phyloP scores from a whole-genome alignment of 2,113 vertebrate genomes.

The Pterocles burchelli region DNA sequence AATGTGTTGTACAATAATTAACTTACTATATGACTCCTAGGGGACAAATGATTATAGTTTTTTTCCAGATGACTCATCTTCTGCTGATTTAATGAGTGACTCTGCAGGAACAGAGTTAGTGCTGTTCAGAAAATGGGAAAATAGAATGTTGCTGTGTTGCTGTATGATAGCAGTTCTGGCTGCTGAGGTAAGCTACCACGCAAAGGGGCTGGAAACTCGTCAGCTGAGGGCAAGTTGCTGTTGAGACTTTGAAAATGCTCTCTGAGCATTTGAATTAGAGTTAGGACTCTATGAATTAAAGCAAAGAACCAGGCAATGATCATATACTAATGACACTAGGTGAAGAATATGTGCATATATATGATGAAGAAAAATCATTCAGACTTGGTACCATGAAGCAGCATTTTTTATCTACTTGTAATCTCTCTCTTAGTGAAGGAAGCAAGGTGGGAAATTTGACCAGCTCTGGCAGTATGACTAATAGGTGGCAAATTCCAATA shows the following conservation, averaged over 20 bases:
- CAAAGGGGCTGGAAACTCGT: neutral
- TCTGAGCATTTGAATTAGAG: neutral
- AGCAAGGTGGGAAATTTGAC: neutral
- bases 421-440: neutral
- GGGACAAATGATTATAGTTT: constrained; percentile 12
- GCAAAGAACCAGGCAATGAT: neutral
- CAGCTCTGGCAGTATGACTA: neutral
- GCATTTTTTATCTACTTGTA: neutral
- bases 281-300: neutral
- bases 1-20: constrained; percentile 42
- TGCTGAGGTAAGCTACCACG: neutral
- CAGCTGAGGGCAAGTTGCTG: neutral
- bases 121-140: neutral
- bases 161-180: neutral
- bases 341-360: neutral
- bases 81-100: neutral
- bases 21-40: constrained; percentile 40
- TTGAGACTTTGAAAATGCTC: neutral
- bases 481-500: neutral
- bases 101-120: constrained; percentile 14
- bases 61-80: constrained; percentile 60
- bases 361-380: neutral
- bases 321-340: neutral
- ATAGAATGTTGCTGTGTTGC: neutral
- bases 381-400: neutral